Evolutionary conservation across 2,797 vertebrate genomes (phyloP).

Genomic region (Sebastes taczanowskii): DNA sequence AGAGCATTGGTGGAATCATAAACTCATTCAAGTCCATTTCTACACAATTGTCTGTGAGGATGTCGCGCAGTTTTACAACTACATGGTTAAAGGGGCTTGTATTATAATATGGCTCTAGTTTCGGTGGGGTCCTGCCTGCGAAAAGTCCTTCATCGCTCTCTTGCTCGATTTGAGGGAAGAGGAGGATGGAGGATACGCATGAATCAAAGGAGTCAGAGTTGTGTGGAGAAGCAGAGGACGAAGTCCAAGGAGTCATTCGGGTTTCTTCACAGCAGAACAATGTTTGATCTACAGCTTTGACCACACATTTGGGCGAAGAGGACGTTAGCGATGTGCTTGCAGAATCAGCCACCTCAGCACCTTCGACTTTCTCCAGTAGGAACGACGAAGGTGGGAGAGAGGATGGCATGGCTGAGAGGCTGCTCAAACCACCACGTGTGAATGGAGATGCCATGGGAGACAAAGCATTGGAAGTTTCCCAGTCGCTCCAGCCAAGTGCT

Average conservation of each 20-base stretch:
- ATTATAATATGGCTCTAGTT: conserved; percentile 1
- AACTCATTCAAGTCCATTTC: neutral
- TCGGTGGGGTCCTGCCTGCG: neutral
- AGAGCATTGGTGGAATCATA: conserved; percentile 49
- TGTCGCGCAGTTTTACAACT: neutral
- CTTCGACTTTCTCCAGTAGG: neutral
- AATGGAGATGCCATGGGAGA: conserved; percentile 26
- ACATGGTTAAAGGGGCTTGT: neutral
- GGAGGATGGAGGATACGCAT: conserved; percentile 3
- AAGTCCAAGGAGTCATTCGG: neutral
- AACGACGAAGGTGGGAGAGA: neutral
- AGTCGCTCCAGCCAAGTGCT: conserved; percentile 6
- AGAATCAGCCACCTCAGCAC: neutral
- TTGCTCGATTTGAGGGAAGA: conserved; percentile 22
- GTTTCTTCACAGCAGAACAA: conserved; percentile 11
- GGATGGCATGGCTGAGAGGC: neutral
- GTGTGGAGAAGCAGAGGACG: neutral
- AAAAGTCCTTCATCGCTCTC: neutral
- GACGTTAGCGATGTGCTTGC: neutral
- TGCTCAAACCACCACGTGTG: neutral
- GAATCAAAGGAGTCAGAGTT: conserved; percentile 21
- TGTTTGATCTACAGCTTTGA: neutral
- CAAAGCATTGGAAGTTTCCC: conserved; percentile 7
- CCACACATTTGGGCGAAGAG: neutral
- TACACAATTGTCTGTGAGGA: neutral